Conservation (phyloP, 2,888 invertebrate genomes). For the Bombylius major region DNA sequence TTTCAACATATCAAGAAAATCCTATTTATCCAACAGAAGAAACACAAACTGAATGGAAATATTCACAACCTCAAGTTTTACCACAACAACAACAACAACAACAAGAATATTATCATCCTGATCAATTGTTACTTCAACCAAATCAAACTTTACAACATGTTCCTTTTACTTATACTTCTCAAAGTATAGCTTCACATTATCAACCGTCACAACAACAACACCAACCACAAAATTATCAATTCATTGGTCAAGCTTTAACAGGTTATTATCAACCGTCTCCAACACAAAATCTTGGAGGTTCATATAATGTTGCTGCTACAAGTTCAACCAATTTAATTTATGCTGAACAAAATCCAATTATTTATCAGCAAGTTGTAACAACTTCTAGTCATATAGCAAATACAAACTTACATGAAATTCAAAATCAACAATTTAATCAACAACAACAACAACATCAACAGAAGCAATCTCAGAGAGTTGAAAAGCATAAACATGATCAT, state of each 20-base stretch:
- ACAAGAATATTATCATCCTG: conserved; percentile 23
- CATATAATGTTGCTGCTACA: conserved; percentile 21
- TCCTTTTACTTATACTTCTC: not conserved
- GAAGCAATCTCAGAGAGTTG: too few relatives aligned
- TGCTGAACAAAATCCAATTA: conserved; percentile 16
- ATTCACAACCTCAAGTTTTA: conserved; percentile 1
- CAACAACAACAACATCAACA: too few relatives aligned
- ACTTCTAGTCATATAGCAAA: conserved; percentile 7
- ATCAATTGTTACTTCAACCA: conserved; percentile 30
- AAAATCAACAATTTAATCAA: conserved; percentile 3
- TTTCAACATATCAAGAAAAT: not conserved
- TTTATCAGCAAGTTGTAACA: conserved; percentile 13
- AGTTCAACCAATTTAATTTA: conserved; percentile 15
- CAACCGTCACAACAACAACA: conserved; percentile 23
- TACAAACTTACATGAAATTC: conserved; percentile 15
- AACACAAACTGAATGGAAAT: conserved; percentile 1
- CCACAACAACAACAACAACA: conserved; percentile 10
- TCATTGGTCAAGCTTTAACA: conserved; percentile 17
- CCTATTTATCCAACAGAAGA: not conserved
- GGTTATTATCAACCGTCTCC: conserved; percentile 24
- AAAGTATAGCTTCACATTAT: conserved; percentile 1
- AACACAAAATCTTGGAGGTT: conserved; percentile 13
- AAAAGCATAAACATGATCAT: too few relatives aligned
- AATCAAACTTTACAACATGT: conserved; percentile 19
- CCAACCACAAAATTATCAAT: conserved; percentile 24